Base-by-base conservation (phyloP, 2,888 invertebrate genomes). In the Nesidiocoris tenuis region DNA sequence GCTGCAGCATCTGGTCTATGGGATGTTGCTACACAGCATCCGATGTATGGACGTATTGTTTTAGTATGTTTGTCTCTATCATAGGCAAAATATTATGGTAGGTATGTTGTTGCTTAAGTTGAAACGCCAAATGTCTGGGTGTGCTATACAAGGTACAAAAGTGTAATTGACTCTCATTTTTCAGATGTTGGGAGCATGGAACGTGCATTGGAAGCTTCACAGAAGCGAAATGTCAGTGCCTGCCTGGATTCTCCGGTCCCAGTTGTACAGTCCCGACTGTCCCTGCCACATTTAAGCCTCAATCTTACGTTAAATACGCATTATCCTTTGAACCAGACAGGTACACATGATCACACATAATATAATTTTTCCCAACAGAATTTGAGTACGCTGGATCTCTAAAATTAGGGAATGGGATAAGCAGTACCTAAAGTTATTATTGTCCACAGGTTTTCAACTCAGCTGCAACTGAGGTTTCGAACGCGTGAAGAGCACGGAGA, bases 281-380 rank as follows among this genome's bases (percentile, higher is more conserved):
- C 64, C 94, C 95, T 0, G 94, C 95, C 0, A 96, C 96, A 78
- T 96, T 98, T 84, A 91, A 94, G 82, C 91, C 92, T 0, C 94
- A 95, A 83, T 96, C 96, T 80, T 98, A 96, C 84, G 95, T 98
- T n/a, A 96, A 96, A 83, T 98, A 97, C 83, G 95, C 96, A 1
- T 85, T 98, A 39, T 95, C 95, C 81, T 96, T 96, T 83, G 95
- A 96, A 82, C 96, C 96, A 0, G 94, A 96, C 82, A 88, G 93
- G 75, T 80, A 61, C 22, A 16, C 24, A 56, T 56, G 56, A 56
- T n/a, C 9, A 3, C 19, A 57, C 17, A 57, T 9, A 57, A 2
- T 7, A 1, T 57, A 57, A 57, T 7, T 3, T 55, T 57, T 57
- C n/a, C n/a, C n/a, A n/a, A n/a, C n/a, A n/a, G n/a, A n/a, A n/a